Conservation (phyloP, 2,113 vertebrate species). For the Ptyas mucosa region DNA sequence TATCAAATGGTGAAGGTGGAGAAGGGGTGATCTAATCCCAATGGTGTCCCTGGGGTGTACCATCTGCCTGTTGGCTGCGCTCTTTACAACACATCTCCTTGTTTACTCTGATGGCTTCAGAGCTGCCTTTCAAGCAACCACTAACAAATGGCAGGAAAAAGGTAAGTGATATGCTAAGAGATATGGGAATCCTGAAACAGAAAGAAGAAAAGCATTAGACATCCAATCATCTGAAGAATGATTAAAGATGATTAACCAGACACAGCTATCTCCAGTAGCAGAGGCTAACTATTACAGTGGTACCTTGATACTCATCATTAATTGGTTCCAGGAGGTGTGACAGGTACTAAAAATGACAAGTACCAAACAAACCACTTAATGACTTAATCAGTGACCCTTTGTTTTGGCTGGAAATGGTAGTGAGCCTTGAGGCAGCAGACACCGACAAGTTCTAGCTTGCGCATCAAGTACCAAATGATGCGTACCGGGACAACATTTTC, state of each 20-base stretch:
- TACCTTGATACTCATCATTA: background rate
- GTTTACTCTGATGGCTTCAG: conserved; percentile 18
- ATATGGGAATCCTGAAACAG: background rate
- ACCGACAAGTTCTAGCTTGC: background rate
- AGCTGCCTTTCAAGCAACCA: accelerated
- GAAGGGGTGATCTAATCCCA: background rate
- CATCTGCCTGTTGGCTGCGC: conserved; percentile 23
- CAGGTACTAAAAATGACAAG: background rate
- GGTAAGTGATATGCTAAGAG: background rate
- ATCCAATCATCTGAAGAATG: background rate
- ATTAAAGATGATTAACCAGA: background rate
- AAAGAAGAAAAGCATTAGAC: background rate
- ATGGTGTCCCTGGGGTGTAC: conserved; percentile 20
- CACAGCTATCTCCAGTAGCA: background rate
- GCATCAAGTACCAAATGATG: background rate
- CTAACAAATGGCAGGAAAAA: background rate
- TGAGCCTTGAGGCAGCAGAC: background rate
- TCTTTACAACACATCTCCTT: background rate
- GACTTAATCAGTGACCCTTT: background rate
- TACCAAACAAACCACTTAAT: background rate
- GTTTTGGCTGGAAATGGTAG: background rate
- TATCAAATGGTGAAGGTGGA: background rate
- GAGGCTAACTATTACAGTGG: background rate
- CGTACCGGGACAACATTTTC: background rate
- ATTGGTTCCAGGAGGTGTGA: background rate